Percentiles rank a stretch among this genome's conserved stretches.
phyloP scores from a whole-genome alignment of 1,140 invertebrate genomes.

The Rhopalosiphum maidis region DNA sequence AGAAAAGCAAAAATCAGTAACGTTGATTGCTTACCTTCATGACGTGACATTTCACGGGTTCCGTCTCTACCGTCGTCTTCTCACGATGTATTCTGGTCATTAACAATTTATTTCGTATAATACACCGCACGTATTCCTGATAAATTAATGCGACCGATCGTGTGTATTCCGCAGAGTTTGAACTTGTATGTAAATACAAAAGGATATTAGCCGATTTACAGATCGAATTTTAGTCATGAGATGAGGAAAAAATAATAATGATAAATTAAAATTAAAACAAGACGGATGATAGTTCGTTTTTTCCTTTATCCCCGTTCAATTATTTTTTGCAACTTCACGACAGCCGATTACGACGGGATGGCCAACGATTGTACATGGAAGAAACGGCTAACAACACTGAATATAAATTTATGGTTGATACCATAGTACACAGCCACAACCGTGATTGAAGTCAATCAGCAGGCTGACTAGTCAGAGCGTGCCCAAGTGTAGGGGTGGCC shows the following conservation, averaged over 20 bases:
- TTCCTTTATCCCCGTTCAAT: conserved; percentile 37
- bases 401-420: neutral
- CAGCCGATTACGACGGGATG: conserved; percentile 50
- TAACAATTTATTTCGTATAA: conserved; percentile 24
- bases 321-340: conserved; percentile 55
- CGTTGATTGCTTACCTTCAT: conserved; percentile 73
- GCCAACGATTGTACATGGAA: conserved; percentile 42
- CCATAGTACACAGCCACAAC: neutral
- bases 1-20: neutral
- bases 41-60: conserved; percentile 75
- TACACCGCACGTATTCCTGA: neutral
- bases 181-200: neutral
- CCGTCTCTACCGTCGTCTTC: neutral
- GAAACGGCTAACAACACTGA: neutral
- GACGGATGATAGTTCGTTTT: conserved; percentile 29
- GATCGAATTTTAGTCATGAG: neutral
- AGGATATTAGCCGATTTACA: neutral
- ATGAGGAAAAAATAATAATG: neutral
- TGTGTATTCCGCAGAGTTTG: neutral
- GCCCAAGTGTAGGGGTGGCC: no score
- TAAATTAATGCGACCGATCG: neutral
- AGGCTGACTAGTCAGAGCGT: no score
- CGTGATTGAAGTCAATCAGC: no score
- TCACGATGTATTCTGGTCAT: conserved; percentile 32
- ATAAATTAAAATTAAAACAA: conserved; percentile 24